Conservation (phyloP, 2,888 invertebrate genomes). For the Clistopyga incitator region DNA sequence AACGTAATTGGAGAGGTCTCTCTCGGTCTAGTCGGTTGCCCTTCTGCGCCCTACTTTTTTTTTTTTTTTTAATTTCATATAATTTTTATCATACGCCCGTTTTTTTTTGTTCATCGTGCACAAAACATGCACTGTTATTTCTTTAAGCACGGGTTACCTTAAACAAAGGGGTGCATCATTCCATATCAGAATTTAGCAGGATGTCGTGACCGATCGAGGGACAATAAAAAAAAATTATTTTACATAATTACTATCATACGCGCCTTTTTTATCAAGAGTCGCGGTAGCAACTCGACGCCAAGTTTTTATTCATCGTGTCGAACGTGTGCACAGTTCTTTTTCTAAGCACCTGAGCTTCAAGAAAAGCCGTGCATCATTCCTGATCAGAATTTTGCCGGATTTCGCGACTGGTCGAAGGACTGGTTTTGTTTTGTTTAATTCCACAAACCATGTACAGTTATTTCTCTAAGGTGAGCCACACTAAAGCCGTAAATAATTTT, state of each 20-base stretch:
- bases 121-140: neutral
- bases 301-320: no score
- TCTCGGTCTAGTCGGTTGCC: constrained; percentile 50
- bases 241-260: no score
- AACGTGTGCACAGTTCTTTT: no score
- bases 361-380: neutral
- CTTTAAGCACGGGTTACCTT: neutral
- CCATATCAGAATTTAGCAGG: no score
- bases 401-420: no score
- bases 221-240: no score
- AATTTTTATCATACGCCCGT: constrained; percentile 18
- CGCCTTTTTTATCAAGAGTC: no score
- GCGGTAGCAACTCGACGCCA: no score
- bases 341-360: constrained; percentile 3
- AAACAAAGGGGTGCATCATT: no score
- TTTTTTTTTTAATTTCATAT: constrained; percentile 58
- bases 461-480: constrained; percentile 1
- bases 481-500: neutral
- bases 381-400: neutral
- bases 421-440: no score
- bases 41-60: constrained; percentile 46
- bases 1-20: constrained; percentile 79
- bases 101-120: constrained; percentile 30
- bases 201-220: no score
- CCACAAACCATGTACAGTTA: neutral